Conservation (phyloP, 2,888 invertebrate genomes). For the Brachynemurus nebulosus region DNA sequence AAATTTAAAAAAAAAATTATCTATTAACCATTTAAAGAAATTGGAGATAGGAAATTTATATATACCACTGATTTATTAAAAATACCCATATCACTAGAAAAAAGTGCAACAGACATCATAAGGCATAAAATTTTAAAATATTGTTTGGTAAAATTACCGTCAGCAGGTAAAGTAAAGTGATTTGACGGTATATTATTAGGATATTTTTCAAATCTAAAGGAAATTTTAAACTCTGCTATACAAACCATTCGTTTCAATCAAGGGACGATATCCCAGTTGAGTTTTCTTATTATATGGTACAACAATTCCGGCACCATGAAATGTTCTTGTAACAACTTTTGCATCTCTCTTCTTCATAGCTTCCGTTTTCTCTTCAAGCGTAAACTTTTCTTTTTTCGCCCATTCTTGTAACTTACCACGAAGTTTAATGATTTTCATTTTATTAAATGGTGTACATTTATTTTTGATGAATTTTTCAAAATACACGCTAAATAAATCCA, state of each 20-base stretch:
- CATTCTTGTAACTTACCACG: conserved; percentile 47
- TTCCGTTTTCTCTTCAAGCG: conserved; percentile 40
- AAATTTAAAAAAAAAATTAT: no score
- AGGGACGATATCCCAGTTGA: conserved; percentile 70
- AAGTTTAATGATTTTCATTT: conserved; percentile 41
- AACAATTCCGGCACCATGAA: conserved; percentile 71
- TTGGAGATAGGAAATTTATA: no score
- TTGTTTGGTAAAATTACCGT: no score
- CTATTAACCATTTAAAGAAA: no score
- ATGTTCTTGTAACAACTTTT: conserved; percentile 52
- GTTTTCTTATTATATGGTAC: conserved; percentile 73
- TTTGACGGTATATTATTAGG: no score
- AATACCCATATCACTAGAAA: no score
- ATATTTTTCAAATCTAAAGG: conserved; percentile 3
- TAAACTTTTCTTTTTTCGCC: conserved; percentile 43
- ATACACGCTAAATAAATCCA: conserved; percentile 31
- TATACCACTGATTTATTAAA: no score
- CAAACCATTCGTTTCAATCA: conserved; percentile 52
- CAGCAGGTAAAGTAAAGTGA: conserved; percentile 2
- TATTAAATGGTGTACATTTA: conserved; percentile 46
- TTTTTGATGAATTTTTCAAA: conserved; percentile 40
- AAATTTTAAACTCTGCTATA: conserved; percentile 10
- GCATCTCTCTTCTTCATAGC: conserved; percentile 46
- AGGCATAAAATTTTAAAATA: neutral
- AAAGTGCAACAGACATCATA: neutral